Conservation (phyloP, 2,888 invertebrate genomes). For the Patella ulyssiponensis region DNA sequence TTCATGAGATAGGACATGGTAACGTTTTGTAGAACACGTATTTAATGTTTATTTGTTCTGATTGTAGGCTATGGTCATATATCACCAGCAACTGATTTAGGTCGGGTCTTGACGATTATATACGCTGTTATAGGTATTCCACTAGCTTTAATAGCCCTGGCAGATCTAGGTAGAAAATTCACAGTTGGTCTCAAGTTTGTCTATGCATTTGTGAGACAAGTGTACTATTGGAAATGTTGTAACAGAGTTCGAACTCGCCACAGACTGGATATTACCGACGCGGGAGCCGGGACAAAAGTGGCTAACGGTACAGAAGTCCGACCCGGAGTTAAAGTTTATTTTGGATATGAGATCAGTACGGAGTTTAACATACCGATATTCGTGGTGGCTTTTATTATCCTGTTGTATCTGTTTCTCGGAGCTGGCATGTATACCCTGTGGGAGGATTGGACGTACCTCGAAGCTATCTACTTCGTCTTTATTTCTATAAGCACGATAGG, state of each 20-base stretch:
- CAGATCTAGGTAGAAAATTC: slow-evolving; percentile 94
- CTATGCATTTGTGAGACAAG: slow-evolving; percentile 76
- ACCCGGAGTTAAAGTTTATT: slow-evolving; percentile 30
- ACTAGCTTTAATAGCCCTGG: slow-evolving; percentile 91
- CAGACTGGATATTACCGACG: slow-evolving; percentile 10
- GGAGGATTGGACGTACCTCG: slow-evolving; percentile 89
- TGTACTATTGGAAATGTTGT: slow-evolving; percentile 85
- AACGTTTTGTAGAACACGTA: too few relatives aligned
- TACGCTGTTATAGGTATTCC: slow-evolving; percentile 97
- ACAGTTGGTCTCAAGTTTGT: slow-evolving; percentile 91
- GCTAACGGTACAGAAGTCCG: slow-evolving; percentile 12
- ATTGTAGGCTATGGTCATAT: slow-evolving; percentile 94
- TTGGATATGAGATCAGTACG: slow-evolving; percentile 72
- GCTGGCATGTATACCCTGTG: slow-evolving; percentile 79
- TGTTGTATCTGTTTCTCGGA: slow-evolving; percentile 90
- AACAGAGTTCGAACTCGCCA: slow-evolving; percentile 73
- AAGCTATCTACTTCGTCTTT: slow-evolving; percentile 96
- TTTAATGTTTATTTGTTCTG: slow-evolving; percentile 9
- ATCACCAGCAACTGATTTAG: slow-evolving; percentile 88
- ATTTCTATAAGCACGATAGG: slow-evolving; percentile 97
- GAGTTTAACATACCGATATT: slow-evolving; percentile 95
- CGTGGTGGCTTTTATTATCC: slow-evolving; percentile 85
- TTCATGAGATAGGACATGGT: too few relatives aligned
- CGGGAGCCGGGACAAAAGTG: not conserved
- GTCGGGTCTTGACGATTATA: slow-evolving; percentile 88